Base-by-base conservation (phyloP, 2,888 invertebrate species). In the Mimas tiliae region DNA sequence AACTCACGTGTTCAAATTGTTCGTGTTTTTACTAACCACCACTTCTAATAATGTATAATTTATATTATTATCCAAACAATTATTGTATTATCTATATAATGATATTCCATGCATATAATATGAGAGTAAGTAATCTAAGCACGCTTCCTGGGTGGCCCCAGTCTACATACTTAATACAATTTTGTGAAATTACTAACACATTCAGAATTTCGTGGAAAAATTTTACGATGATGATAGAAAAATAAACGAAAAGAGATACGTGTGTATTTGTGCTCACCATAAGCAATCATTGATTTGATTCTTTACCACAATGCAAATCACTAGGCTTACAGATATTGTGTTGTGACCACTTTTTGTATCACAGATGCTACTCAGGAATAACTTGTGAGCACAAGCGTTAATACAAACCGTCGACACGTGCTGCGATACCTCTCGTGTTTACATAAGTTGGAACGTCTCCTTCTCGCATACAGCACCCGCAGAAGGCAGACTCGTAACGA, bases 381-480 rank as follows among this genome's bases (percentile, higher is more conserved):
- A 76, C 86, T 85, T 90, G 89, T 91, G 88, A 89, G 91, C 90
- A 91, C 89, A 89, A 88, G 85, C 88, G 86, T 87, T 82, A 83
- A 85, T 86, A 79, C 83, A 82, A 83, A 79, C 79, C 88, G 88
- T 84, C 88, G 87, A 91, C 92, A 90, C 91, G 88, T 88, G 88
- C 88, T 87, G 89, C 85, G 89, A 87, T 88, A 85, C 81, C 78
- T 84, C 87, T 86, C 89, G 91, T 88, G 91, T 90, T 89, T 81
- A 88, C 86, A 89, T 91, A 86, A 82, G 80, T 89, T 87, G 94
- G 94, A 94, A 95, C 94, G 96, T 95, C 95, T 96, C 96, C 96
- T 96, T 96, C 96, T 96, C 96, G 95, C 94, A 95, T 96, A 96
- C 96, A 96, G 96, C 96, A 96, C 94, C 95, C 95, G 96, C 96